phyloP scores from a whole-genome alignment of 2,113 vertebrate species.

The Motacilla alba region DNA sequence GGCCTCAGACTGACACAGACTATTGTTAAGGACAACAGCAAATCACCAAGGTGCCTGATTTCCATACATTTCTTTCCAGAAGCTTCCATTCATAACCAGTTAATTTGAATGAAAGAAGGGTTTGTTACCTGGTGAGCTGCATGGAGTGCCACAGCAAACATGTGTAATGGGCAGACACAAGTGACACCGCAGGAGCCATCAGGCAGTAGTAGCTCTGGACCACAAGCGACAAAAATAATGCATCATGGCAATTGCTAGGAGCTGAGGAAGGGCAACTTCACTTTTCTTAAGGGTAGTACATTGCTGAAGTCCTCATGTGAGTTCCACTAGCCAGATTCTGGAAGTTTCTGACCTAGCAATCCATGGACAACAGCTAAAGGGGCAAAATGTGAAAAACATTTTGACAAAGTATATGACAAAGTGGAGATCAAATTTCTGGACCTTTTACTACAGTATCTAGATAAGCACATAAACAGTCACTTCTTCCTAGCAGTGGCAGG shows the following conservation, averaged over 20 bases:
- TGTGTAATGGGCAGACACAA: neutral
- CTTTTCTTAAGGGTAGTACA: neutral
- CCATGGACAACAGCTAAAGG: neutral
- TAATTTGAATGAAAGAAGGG: neutral
- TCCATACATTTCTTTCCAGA: neutral
- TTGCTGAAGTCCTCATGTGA: fast-evolving
- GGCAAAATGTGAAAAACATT: neutral
- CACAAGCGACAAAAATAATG: neutral
- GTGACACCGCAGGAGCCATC: fast-evolving
- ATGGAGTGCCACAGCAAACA: neutral
- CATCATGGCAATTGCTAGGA: neutral
- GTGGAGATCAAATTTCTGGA: neutral
- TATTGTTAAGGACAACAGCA: neutral
- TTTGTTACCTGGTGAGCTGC: fast-evolving
- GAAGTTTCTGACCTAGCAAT: neutral
- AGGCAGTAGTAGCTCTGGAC: neutral
- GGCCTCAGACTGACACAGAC: fast-evolving
- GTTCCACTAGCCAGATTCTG: neutral
- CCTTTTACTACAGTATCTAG: neutral
- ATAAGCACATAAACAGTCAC: neutral
- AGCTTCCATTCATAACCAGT: neutral
- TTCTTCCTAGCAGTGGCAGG: neutral
- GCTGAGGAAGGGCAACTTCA: neutral
- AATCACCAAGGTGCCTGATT: neutral
- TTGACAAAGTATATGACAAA: neutral